phyloP scores from a whole-genome alignment of 2,888 invertebrate species.

The Chloroclystis v-ata region DNA sequence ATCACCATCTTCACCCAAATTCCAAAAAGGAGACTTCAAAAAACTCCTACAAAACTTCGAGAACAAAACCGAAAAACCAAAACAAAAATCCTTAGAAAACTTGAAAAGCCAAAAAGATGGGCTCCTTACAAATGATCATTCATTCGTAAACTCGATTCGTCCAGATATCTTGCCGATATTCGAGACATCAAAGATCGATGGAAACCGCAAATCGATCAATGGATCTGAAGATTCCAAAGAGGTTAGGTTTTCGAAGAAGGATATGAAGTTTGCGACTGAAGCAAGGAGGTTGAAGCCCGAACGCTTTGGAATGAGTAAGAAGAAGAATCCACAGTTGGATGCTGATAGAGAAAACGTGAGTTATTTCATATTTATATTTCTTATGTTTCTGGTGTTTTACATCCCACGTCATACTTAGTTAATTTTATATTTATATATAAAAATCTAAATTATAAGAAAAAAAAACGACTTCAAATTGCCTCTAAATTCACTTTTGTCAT shows the following conservation, averaged over 20 bases:
- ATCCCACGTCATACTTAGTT: too few species aligned
- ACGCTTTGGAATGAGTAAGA: slow-evolving; percentile 38
- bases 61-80: neutral
- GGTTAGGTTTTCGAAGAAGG: slow-evolving; percentile 32
- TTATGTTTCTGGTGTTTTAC: too few species aligned
- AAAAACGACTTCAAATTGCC: too few species aligned
- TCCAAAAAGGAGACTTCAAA: slow-evolving; percentile 47
- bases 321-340: slow-evolving; percentile 53
- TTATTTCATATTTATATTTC: slow-evolving; percentile 23
- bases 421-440: too few species aligned
- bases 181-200: neutral
- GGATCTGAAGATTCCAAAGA: too few species aligned
- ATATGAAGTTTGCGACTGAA: slow-evolving; percentile 43
- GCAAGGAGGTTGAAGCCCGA: slow-evolving; percentile 36
- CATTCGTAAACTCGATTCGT: too few species aligned
- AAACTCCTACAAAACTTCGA: slow-evolving; percentile 59
- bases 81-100: neutral
- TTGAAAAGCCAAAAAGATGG: neutral
- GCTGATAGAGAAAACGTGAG: slow-evolving; percentile 69
- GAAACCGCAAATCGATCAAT: neutral
- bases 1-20: slow-evolving; percentile 32
- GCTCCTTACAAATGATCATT: too few species aligned
- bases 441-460: too few species aligned
- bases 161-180: too few species aligned
- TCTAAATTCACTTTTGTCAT: too few species aligned